Evolutionary conservation across 2,888 invertebrate genomes (phyloP), one percentile per base, ranked within the genome.

Genomic region (Busseola fusca): DNA sequence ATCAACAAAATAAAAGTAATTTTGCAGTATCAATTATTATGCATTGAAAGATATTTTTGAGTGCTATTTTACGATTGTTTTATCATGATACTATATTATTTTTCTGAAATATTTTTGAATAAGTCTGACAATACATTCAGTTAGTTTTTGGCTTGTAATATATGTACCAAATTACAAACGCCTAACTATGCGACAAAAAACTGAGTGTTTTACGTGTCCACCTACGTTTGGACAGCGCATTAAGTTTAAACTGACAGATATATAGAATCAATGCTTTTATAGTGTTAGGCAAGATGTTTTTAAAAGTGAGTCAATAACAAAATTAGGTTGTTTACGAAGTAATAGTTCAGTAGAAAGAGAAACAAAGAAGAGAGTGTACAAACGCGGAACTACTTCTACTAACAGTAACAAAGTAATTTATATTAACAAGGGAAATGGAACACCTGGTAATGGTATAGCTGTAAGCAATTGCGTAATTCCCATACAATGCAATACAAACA

Each of bases 391-490:
- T 69, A 21, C 56, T 64, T 58, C n/a, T 50, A 63, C 48, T 34
- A 62, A 80, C 16, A 54, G 54, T 27, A 54, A 27, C 30, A 75
- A 73, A 74, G 34, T 74, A 58, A 79, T 80, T 69, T 63, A 70
- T 75, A 70, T 80, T 58, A 63, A 81, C 37, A 65, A 40, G 58
- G 45, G 72, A 76, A 81, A n/a, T 48, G 1, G 65, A 63, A 72
- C 68, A 78, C 68, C 67, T 77, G 67, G 54, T 65, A 63, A 34
- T 48, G 37, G 14, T 63, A 37, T 42, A 45, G n/a, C 57, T 59
- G 42, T 59, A 50, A 58, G 42, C 21, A 64, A n/a, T 71, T 37
- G 54, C 50, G 45, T 56, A 50, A 66, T 77, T 64, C 56, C 52
- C 58, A 66, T 66, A 25, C 48, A 60, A 37, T 48, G 62, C 52